Conservation (phyloP, 2,797 vertebrate genomes). For the Liparis tanakae region DNA sequence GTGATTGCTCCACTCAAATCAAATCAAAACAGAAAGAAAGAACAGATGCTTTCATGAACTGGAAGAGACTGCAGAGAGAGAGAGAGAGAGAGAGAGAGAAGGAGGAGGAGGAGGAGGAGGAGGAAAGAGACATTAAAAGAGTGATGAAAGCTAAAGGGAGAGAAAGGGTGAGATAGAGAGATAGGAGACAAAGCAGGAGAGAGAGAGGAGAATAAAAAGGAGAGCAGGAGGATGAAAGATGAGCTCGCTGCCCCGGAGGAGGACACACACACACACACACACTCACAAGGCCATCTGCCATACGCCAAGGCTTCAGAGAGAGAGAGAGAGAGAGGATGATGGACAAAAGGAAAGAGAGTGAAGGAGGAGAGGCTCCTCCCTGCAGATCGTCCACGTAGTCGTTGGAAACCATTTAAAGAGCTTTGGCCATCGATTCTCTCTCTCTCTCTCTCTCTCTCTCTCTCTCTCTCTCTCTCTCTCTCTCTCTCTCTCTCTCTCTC, state of each 20-base stretch:
- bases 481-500: constrained; percentile 33
- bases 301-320: too few relatives aligned
- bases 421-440: constrained; percentile 54
- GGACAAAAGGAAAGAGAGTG: background rate
- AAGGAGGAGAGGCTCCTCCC: background rate
- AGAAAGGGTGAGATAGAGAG: background rate
- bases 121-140: background rate
- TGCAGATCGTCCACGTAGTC: constrained; percentile 27
- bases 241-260: constrained; percentile 33
- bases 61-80: background rate
- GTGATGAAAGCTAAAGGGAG: background rate
- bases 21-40: too few relatives aligned
- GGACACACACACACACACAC: constrained; percentile 21
- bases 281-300: constrained; percentile 36
- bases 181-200: background rate
- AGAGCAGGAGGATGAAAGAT: constrained; percentile 26
- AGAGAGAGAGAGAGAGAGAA: too few relatives aligned
- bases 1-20: too few relatives aligned
- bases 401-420: constrained; percentile 39
- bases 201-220: constrained; percentile 11
- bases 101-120: too few relatives aligned
- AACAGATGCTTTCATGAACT: too few relatives aligned
- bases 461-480: background rate
- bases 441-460: background rate
- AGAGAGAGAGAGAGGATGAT: background rate